A percentile compares a stretch with the other conserved stretches of the same genome.
Evolutionary conservation across 1,140 invertebrate genomes (phyloP).

Genomic region (Gonioctena quinquepunctata): DNA sequence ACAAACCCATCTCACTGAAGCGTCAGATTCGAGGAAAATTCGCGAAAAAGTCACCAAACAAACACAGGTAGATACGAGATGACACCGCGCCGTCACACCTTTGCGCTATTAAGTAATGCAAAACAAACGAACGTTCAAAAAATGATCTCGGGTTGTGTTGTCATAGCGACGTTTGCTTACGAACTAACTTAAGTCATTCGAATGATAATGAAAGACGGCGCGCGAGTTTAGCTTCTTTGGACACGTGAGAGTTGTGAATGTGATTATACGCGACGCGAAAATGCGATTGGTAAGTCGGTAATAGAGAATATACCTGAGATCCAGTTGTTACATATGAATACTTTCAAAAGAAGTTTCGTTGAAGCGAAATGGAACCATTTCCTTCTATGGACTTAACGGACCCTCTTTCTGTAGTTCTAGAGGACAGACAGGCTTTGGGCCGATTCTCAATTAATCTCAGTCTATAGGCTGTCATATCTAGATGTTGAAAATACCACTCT

Average conservation of each 20-base stretch:
- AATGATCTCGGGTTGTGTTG: not conserved
- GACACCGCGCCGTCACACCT: not conserved
- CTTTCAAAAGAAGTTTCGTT: too few relatives aligned
- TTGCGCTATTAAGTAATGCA: not conserved
- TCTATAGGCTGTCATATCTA: too few relatives aligned
- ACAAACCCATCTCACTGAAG: not conserved
- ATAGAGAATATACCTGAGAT: too few relatives aligned
- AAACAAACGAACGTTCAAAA: not conserved
- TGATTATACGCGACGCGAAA: not conserved
- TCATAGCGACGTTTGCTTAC: not conserved
- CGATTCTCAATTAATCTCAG: too few relatives aligned
- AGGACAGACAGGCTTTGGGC: too few relatives aligned
- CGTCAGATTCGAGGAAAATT: not conserved
- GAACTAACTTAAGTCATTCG: not conserved
- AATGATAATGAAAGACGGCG: not conserved
- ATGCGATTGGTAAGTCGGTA: not conserved
- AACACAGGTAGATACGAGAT: not conserved
- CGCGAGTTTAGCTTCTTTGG: not conserved
- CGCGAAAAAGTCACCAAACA: not conserved
- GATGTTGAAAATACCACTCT: too few relatives aligned
- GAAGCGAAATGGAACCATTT: too few relatives aligned
- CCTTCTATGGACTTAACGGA: too few relatives aligned
- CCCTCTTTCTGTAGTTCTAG: too few relatives aligned
- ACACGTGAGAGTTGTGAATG: not conserved
- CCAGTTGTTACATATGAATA: too few relatives aligned